Conservation (phyloP, 2,113 vertebrate genomes). For the Heterocephalus glaber region DNA sequence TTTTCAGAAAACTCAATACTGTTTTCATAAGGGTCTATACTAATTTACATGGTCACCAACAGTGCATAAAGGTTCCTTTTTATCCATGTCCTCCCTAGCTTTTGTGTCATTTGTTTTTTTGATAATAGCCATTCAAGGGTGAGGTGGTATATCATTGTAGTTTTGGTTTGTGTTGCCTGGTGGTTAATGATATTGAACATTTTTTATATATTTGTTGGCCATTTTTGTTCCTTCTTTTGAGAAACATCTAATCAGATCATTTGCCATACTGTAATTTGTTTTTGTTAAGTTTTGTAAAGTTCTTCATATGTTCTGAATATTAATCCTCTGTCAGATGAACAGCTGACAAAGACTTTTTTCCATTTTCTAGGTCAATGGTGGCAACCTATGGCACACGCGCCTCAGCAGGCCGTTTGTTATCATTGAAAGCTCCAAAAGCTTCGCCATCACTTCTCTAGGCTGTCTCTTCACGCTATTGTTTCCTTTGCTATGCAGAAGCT, state of each 20-base stretch:
- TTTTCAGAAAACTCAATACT: not conserved
- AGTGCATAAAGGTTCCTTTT: not conserved
- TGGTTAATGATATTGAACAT: not conserved
- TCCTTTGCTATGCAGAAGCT: not conserved
- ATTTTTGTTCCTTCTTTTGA: not conserved
- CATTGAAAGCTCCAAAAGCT: not conserved
- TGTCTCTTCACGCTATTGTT: not conserved
- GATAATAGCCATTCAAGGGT: not conserved
- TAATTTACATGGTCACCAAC: not conserved
- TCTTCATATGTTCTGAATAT: not conserved
- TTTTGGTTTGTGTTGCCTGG: not conserved
- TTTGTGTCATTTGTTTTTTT: not conserved
- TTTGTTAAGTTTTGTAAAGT: not conserved
- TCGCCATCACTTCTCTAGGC: not conserved
- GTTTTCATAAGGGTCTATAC: not conserved
- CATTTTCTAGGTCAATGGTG: not conserved
- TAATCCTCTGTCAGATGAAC: not conserved
- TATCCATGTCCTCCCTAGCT: not conserved
- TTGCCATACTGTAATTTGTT: not conserved
- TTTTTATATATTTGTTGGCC: not conserved
- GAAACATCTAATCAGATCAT: not conserved
- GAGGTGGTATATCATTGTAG: not conserved
- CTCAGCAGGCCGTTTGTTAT: not conserved
- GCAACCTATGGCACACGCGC: not conserved
- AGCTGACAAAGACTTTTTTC: not conserved